A percentile compares a stretch with the other conserved stretches of the same genome.
These are phyloP conservation scores for Calycopis cecrops DNA, from an alignment of 1,140 invertebrate genomes.

Conservation along the genomic window DNA sequence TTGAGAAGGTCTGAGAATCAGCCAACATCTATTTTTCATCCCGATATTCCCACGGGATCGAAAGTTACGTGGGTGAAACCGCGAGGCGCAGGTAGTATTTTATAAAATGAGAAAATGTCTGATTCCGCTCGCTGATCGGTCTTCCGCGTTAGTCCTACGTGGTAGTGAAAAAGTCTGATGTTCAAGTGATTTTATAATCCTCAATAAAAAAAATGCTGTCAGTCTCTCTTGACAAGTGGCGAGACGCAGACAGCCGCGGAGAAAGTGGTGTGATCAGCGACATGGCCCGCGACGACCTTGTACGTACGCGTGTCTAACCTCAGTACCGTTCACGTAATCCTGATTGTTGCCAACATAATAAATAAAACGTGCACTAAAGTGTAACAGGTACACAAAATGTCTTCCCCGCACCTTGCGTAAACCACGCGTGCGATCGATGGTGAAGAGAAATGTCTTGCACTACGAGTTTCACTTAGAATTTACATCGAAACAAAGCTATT, in stretches of 20 bases:
- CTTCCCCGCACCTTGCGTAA: constrained; percentile 28
- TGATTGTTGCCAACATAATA: neutral
- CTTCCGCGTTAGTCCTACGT: too few relatives aligned
- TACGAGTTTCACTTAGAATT: constrained; percentile 34
- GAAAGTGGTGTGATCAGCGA: constrained; percentile 37
- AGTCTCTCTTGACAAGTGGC: neutral
- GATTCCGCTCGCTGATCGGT: too few relatives aligned
- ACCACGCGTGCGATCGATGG: constrained; percentile 32
- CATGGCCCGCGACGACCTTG: constrained; percentile 43
- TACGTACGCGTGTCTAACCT: constrained; percentile 34
- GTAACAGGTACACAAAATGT: constrained; percentile 20
- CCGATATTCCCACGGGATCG: too few relatives aligned
- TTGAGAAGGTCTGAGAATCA: too few relatives aligned
- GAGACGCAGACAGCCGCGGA: constrained; percentile 20
- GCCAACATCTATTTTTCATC: too few relatives aligned
- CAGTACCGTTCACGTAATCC: neutral
- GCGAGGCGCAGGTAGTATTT: too few relatives aligned
- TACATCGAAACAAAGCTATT: constrained; percentile 31
- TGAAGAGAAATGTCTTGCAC: constrained; percentile 41
- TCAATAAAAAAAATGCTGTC: too few relatives aligned
- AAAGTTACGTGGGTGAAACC: too few relatives aligned
- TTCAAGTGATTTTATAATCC: too few relatives aligned
- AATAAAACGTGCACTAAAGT: neutral
- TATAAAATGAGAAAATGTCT: too few relatives aligned
- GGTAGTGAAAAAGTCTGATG: too few relatives aligned